A percentile compares a stretch with the other conserved stretches of the same genome.
Conservation (phyloP, 2,797 vertebrate genomes). For the Luscinia luscinia region DNA sequence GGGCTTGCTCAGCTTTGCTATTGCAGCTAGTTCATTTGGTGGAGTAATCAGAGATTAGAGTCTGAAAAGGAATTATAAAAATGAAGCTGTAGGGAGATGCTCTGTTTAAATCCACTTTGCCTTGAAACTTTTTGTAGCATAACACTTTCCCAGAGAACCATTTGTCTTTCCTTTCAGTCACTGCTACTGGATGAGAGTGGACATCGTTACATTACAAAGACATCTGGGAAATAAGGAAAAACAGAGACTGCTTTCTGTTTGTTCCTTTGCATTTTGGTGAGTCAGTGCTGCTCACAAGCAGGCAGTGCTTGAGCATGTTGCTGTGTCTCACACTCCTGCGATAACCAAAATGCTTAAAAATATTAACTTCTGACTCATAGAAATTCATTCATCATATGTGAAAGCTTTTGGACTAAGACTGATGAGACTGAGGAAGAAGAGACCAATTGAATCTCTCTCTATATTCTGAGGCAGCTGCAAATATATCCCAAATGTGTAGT, state of each 20-base stretch:
- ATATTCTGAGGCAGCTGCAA: background rate
- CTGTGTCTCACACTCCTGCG: background rate
- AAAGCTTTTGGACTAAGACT: background rate
- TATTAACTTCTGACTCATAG: background rate
- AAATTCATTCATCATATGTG: background rate
- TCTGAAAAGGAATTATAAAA: background rate
- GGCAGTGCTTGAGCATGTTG: background rate
- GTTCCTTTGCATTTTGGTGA: background rate
- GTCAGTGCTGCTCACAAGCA: background rate
- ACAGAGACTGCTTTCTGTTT: background rate
- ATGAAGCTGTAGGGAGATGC: background rate
- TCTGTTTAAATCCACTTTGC: background rate
- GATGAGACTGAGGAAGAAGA: background rate
- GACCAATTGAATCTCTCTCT: background rate
- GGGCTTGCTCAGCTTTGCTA: background rate
- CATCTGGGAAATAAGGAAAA: background rate
- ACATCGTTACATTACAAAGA: background rate
- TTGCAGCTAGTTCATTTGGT: background rate
- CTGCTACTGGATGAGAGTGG: background rate
- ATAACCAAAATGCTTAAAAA: background rate
- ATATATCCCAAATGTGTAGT: fast-evolving
- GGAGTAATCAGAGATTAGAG: background rate
- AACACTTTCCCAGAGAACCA: background rate
- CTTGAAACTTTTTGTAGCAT: background rate
- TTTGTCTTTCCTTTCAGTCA: background rate